Percentiles rank a stretch among this genome's conserved stretches.
These are phyloP conservation scores for Anagyrus pseudococci DNA, from an alignment of 2,888 invertebrate species.

Conservation along the genomic window DNA sequence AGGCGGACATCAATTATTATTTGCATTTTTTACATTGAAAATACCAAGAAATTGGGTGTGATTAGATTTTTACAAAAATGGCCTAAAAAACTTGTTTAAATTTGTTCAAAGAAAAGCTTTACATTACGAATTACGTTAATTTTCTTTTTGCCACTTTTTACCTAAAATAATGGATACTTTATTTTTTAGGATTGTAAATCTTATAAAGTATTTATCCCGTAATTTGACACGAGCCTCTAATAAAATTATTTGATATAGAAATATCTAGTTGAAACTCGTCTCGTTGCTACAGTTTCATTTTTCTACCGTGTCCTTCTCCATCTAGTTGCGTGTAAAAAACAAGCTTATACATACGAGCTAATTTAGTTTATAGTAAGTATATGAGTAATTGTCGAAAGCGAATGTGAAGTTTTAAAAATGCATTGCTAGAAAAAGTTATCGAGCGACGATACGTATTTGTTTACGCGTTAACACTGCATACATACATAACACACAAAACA, in stretches of 20 bases:
- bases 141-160: background rate
- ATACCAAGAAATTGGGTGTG: background rate
- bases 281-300: background rate
- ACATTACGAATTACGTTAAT: background rate
- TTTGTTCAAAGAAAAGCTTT: background rate
- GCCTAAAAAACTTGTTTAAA: background rate
- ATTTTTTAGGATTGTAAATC: background rate
- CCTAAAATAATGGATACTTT: background rate
- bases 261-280: background rate
- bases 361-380: slow-evolving; percentile 42
- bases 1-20: slow-evolving; percentile 1
- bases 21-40: background rate
- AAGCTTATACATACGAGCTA: slow-evolving; percentile 44
- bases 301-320: slow-evolving; percentile 33
- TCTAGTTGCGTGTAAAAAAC: slow-evolving; percentile 41
- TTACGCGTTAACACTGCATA: slow-evolving; percentile 7
- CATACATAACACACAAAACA: background rate
- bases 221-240: too few species aligned
- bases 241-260: background rate
- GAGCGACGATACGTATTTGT: slow-evolving; percentile 30
- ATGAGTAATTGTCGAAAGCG: slow-evolving; percentile 18
- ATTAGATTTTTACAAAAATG: too few species aligned
- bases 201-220: background rate
- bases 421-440: too few species aligned
- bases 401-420: slow-evolving; percentile 15